Percentiles rank a stretch among this genome's conserved stretches.
These are phyloP conservation scores for Taeniopygia guttata DNA, from an alignment of 2,797 vertebrate species.

Conservation along the genomic window DNA sequence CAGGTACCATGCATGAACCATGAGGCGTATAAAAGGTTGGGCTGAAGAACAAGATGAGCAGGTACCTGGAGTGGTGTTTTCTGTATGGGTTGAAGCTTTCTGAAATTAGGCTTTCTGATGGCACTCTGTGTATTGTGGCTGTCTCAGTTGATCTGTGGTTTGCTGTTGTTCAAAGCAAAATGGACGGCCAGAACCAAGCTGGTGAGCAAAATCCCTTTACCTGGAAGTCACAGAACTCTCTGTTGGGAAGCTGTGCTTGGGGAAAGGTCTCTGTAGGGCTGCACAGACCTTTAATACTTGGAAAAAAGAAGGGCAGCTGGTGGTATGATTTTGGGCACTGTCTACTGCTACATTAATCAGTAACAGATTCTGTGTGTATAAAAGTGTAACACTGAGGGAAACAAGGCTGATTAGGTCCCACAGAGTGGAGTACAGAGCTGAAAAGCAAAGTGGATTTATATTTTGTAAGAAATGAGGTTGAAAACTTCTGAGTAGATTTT, in stretches of 20 bases:
- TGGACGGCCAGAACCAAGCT: not conserved
- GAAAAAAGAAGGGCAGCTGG: not conserved
- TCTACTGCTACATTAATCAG: not conserved
- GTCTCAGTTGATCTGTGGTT: not conserved
- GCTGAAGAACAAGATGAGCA: too few species aligned
- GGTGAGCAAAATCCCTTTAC: not conserved
- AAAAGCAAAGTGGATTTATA: not conserved
- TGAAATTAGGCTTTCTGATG: not conserved
- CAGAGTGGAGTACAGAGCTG: not conserved
- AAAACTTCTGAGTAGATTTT: not conserved
- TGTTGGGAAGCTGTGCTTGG: not conserved
- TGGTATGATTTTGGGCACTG: not conserved
- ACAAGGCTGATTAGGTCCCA: not conserved
- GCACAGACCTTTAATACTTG: not conserved
- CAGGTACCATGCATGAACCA: not conserved
- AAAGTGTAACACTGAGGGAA: not conserved
- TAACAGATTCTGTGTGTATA: not conserved
- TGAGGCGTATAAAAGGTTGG: not conserved
- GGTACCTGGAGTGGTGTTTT: too few species aligned
- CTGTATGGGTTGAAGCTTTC: not conserved
- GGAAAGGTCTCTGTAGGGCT: not conserved
- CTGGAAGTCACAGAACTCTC: not conserved
- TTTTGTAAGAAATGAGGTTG: not conserved
- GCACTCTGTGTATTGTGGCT: not conserved
- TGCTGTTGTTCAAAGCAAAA: not conserved